Evolutionary conservation across 2,113 vertebrate genomes (phyloP), one percentile per base, ranked within the genome.

Genomic region (Grammomys surdaster): DNA sequence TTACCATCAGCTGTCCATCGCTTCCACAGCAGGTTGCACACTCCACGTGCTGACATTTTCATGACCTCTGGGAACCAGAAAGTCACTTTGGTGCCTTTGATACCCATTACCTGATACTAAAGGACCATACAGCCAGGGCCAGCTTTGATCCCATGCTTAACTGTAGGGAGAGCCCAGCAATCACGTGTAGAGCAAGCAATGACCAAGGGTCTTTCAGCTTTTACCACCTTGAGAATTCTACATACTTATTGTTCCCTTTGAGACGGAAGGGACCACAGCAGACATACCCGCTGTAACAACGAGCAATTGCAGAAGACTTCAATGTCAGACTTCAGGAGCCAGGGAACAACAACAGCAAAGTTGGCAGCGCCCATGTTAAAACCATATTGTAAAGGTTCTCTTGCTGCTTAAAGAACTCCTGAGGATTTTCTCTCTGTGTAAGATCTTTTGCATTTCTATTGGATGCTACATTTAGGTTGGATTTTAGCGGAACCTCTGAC

Each of bases 91-190:
- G 99, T 46, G 99, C 99, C 76, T 99, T 99, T 98, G 99, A 99
- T 97, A 99, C 99, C 0, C 98, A 99, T 90, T 99, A 99, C 81
- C 99, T 99, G 13, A 98, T 99, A 98, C 98, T 99, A 77, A 99
- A 99, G 97, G 99, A 99, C 77, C 99, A 99, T 96, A 99, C 99
- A 99, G 99, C 98, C 95, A 99, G 98, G 10, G 99, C 98, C 28
- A 99, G 99, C n/a, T 98, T 99, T 88, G 99, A 99, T 7, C 99
- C 99, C 0, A 98, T 99, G 91, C 99, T 99, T 3, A 99, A 99
- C 94, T 95, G 95, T 97, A 99, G 99, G 99, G 99, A 99, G 93
- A 98, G 95, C 65, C 99, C 99, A 22, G 84, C 99, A 97, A 96
- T 99, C 26, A 95, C 99, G 85, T 99, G 99, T 43, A 97, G 96